Evolutionary conservation across 2,888 invertebrate genomes (phyloP).

Genomic region (Drosophila pseudotalamancana): DNA sequence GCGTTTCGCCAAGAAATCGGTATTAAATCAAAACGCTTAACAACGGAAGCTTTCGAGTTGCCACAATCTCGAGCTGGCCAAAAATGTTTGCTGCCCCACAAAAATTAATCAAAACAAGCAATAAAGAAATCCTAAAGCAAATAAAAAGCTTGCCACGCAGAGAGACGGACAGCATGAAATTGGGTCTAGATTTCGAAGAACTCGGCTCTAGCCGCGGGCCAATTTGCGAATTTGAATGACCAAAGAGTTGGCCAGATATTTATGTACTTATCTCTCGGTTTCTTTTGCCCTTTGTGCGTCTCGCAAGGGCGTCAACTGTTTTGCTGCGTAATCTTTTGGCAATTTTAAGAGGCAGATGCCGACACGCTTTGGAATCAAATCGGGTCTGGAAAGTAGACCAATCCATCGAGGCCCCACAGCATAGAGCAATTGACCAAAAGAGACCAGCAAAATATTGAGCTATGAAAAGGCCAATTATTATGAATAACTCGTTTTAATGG

Average conservation of each 20-base stretch:
- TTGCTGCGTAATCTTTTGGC: constrained; percentile 58
- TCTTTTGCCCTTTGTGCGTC: constrained; percentile 19
- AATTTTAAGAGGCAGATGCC: constrained; percentile 43
- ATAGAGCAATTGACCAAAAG: constrained; percentile 38
- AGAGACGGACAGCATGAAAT: constrained; percentile 59
- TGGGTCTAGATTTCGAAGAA: constrained; percentile 65
- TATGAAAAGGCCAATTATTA: constrained; percentile 77
- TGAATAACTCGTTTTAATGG: constrained; percentile 74
- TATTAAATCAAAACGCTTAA: constrained; percentile 77
- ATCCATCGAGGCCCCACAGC: constrained; percentile 44
- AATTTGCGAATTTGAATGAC: constrained; percentile 60
- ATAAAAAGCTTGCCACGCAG: constrained; percentile 65
- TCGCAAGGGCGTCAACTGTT: constrained; percentile 59
- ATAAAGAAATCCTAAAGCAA: constrained; percentile 74
- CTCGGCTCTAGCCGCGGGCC: constrained; percentile 27
- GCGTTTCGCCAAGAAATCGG: constrained; percentile 54
- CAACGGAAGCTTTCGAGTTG: constrained; percentile 69
- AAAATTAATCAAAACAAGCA: constrained; percentile 72
- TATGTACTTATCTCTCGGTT: constrained; percentile 9
- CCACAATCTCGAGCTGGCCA: constrained; percentile 33
- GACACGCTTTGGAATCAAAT: constrained; percentile 42
- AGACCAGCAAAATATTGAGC: constrained; percentile 56
- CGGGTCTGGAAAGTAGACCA: constrained; percentile 66
- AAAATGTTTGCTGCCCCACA: constrained; percentile 47
- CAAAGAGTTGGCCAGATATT: constrained; percentile 40